These are phyloP conservation scores for Perccottus glenii DNA, from an alignment of 2,113 vertebrate species.

Conservation along the genomic window DNA sequence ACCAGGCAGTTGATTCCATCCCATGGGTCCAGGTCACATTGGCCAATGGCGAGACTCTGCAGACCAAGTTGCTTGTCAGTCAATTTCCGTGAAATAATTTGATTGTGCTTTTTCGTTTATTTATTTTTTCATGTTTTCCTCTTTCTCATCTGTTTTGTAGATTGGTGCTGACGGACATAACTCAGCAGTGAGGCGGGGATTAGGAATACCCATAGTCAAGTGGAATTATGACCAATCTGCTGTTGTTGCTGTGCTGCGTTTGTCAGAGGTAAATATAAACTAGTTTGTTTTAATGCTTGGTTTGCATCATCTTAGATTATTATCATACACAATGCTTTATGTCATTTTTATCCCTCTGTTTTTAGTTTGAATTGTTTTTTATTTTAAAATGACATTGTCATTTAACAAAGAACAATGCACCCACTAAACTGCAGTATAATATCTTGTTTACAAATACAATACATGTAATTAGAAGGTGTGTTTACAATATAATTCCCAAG, in stretches of 20 bases:
- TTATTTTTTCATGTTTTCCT: neutral
- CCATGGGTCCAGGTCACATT: conserved; percentile 93
- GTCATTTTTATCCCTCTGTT: neutral
- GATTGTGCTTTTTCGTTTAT: neutral
- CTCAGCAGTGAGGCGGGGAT: conserved; percentile 85
- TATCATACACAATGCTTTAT: conserved; percentile 1
- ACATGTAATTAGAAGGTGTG: conserved; percentile 25
- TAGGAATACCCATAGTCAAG: conserved; percentile 87
- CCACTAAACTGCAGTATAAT: conserved; percentile 12
- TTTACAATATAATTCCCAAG: conserved; percentile 15
- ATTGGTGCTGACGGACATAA: conserved; percentile 95
- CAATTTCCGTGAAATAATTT: neutral
- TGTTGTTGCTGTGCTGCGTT: conserved; percentile 92
- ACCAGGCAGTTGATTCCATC: conserved; percentile 77
- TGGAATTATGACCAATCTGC: conserved; percentile 95
- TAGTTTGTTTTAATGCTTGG: conserved; percentile 1
- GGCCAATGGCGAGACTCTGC: conserved; percentile 87
- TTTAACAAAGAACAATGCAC: conserved; percentile 26
- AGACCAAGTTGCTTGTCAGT: conserved; percentile 93
- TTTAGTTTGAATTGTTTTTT: conserved; percentile 15
- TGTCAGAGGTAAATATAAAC: conserved; percentile 84
- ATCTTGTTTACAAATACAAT: conserved; percentile 22
- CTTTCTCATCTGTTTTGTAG: conserved; percentile 67
- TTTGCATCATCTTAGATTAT: neutral
- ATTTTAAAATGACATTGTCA: conserved; percentile 22